phyloP scores from a whole-genome alignment of 2,113 vertebrate species.

The Gymnogyps californianus region DNA sequence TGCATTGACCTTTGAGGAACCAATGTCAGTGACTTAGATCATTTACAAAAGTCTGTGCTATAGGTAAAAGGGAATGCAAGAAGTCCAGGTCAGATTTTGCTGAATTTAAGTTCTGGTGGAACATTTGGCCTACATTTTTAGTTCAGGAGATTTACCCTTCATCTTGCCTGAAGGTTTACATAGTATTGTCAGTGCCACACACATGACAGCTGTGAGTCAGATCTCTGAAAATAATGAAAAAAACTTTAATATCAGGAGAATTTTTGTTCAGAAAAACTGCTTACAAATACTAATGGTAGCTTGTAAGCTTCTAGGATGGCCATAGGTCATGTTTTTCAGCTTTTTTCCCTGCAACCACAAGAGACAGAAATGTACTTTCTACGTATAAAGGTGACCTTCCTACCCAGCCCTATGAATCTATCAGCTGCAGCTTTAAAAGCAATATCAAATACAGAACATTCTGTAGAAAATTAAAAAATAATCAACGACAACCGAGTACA shows the following conservation, averaged over 20 bases:
- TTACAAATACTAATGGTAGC: slow-evolving; percentile 1
- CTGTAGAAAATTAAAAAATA: neutral
- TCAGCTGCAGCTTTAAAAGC: neutral
- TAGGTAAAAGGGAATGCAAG: neutral
- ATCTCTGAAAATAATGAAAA: neutral
- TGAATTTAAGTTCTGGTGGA: neutral
- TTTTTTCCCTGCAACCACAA: neutral
- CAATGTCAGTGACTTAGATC: neutral
- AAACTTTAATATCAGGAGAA: neutral
- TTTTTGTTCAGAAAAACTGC: neutral
- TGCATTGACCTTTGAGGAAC: neutral
- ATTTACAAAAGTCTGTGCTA: neutral
- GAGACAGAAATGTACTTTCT: neutral
- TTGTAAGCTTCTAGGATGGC: neutral
- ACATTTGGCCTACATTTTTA: neutral
- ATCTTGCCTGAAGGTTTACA: neutral
- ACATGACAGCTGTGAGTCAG: neutral
- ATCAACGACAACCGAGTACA: neutral
- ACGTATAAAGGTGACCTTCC: neutral
- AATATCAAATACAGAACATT: neutral
- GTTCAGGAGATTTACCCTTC: neutral
- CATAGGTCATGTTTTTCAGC: neutral
- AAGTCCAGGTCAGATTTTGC: neutral
- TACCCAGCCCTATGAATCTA: neutral
- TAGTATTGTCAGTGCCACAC: neutral